These are phyloP conservation scores for Pogoniulus pusillus DNA, from an alignment of 2,797 vertebrate species.

Conservation along the genomic window DNA sequence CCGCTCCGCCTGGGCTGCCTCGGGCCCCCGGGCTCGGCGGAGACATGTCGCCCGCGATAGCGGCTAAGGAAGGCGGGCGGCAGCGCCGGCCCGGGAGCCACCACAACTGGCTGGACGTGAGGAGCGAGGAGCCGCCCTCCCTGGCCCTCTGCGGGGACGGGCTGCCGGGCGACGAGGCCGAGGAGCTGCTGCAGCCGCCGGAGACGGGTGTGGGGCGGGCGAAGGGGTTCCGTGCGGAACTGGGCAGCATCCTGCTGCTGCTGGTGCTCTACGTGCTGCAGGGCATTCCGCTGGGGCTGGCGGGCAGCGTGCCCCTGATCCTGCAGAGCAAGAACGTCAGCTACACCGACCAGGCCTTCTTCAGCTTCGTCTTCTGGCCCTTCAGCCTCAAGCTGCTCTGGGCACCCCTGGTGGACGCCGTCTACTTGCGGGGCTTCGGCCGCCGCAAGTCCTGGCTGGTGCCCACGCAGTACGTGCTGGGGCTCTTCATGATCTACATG, in stretches of 20 bases:
- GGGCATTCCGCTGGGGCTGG: slow-evolving; percentile 95
- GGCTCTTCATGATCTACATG: slow-evolving; percentile 94
- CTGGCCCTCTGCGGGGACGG: background rate
- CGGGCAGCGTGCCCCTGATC: slow-evolving; percentile 95
- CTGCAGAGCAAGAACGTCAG: slow-evolving; percentile 92
- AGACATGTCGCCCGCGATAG: slow-evolving; percentile 19
- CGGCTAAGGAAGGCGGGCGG: slow-evolving; percentile 61
- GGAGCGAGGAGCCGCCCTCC: background rate
- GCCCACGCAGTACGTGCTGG: slow-evolving; percentile 94
- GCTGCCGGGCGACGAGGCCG: slow-evolving; percentile 46
- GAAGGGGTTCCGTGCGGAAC: slow-evolving; percentile 78
- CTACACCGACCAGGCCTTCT: slow-evolving; percentile 96
- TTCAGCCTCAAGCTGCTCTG: slow-evolving; percentile 97
- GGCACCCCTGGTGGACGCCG: slow-evolving; percentile 94
- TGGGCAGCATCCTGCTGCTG: slow-evolving; percentile 88
- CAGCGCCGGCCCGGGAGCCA: slow-evolving; percentile 52
- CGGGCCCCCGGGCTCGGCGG: background rate
- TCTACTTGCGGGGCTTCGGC: slow-evolving; percentile 89
- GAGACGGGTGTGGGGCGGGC: background rate
- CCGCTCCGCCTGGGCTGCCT: background rate
- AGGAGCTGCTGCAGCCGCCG: slow-evolving; percentile 63
- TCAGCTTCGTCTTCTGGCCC: slow-evolving; percentile 98
- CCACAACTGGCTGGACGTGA: slow-evolving; percentile 46
- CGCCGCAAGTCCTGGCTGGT: slow-evolving; percentile 98
- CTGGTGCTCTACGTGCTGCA: slow-evolving; percentile 97